Conservation (phyloP, 2,113 vertebrate species). For the Ailurus styani region DNA sequence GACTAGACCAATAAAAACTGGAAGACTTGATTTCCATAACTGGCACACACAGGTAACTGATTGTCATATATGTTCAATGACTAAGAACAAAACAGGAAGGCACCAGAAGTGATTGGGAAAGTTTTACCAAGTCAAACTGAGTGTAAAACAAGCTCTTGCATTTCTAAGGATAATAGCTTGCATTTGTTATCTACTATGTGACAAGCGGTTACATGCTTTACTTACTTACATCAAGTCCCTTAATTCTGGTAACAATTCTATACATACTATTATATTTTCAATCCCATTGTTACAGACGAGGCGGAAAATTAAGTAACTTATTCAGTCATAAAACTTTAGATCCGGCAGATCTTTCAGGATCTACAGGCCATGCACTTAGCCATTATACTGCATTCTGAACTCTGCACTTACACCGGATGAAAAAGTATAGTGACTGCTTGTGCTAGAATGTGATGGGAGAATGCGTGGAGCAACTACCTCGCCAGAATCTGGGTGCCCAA, state of each 20-base stretch:
- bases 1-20: background rate
- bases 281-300: background rate
- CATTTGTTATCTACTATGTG: background rate
- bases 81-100: background rate
- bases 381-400: background rate
- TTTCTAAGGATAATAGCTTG: background rate
- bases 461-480: background rate
- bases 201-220: background rate
- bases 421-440: background rate
- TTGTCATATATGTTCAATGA: background rate
- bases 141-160: background rate
- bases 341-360: background rate
- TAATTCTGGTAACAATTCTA: background rate
- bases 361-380: background rate
- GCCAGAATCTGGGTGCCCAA: background rate
- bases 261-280: background rate
- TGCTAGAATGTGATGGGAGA: background rate
- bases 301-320: background rate
- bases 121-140: background rate
- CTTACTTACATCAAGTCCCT: background rate
- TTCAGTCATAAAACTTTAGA: background rate
- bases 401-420: background rate
- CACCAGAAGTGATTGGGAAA: background rate
- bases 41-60: background rate
- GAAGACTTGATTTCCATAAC: background rate